Evolutionary conservation across 2,113 vertebrate genomes (phyloP), one percentile per base, ranked within the genome.

Genomic region (Grammomys surdaster): DNA sequence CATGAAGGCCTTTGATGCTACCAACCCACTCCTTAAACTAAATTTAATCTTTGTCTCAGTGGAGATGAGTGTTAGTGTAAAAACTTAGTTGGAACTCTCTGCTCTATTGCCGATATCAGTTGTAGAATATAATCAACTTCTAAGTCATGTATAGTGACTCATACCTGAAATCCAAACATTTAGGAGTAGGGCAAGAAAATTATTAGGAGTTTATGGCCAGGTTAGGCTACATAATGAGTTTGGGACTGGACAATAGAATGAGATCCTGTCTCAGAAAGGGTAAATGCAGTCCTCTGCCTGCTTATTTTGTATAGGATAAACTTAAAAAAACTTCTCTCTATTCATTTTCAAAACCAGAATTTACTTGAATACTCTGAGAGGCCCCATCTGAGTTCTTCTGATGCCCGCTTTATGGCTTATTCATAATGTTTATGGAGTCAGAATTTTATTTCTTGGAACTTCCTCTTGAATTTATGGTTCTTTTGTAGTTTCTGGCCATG

Each of bases 381-480:
- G 43, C 2, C 9, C 43, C 33, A 28, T 0, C 2, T 77, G 11
- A 2, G 11, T 24, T 93, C 33, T 90, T n/a, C 13, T 24, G 19
- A 46, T 24, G 31, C 4, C 4, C 20, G 10, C 5, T 33, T 72
- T 75, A 9, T 46, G 93, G 84, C 26, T 75, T 51, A 36, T 54
- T 82, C 70, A 48, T 40, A 54, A 78, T 85, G n/a, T 31, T 40
- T 90, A 72, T 33, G 28, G 65, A 11, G 13, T 70, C 20, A 82
- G 7, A 1, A 93, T 93, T 84, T 92, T 91, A 91, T 93, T 96
- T 93, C 88, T 89, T 40, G 56, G 54, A 84, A 88, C 19, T n/a
- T 20, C 12, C 56, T 67, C 31, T 88, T 76, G 76, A 93, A 81
- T 90, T 77, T 43, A 22, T 36, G 20, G 31, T 76, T 70, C 10